Base-by-base conservation (phyloP, 2,113 vertebrate genomes). In the Lamprologus tigripictilis region DNA sequence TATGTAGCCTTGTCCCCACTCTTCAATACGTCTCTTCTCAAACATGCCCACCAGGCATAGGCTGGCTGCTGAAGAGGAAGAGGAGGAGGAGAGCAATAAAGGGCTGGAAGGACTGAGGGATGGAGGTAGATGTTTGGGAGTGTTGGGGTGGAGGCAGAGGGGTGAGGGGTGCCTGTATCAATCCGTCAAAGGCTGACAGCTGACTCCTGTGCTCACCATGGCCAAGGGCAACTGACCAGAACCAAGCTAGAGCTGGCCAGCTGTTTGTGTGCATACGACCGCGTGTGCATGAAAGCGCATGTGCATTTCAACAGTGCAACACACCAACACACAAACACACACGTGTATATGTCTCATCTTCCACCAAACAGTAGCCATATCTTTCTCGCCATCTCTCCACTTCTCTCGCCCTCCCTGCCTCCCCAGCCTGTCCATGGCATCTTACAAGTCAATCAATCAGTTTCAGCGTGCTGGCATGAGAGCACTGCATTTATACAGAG, bases 171-270 rank as follows among this genome's bases (percentile, higher is more conserved):
- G 97, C 98, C 97, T 96, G 94, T 97, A 97, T 97, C 97, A 97
- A 98, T 99, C 98, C 97, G 96, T 99, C 98, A 98, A 95, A 92
- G 33, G 93, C 91, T 98, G 98, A 98, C 98, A 98, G 97, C 96
- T 97, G 97, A 95, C 97, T 96, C 94, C 97, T 96, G 97, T 94
- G 96, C 96, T 92, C 93, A 80, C 94, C 92, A 93, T 92, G 97
- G 95, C 97, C 92, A 89, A 55, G 92, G 97, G 97, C 97, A 97
- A 97, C 97, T 97, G 97, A 97, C 97, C 96, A 95, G 94, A 96
- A 93, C 94, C 95, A 57, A 37, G 95, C 96, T 96, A 95, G 92
- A 94, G 95, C 82, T 81, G 84, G 88, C 95, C 92, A 94, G 89
- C 95, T 94, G 85, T 93, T 86, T 90, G 68, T 91, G 81, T 57